These are phyloP conservation scores for Hepsetus odoe DNA, from an alignment of 2,113 vertebrate species.

Conservation along the genomic window DNA sequence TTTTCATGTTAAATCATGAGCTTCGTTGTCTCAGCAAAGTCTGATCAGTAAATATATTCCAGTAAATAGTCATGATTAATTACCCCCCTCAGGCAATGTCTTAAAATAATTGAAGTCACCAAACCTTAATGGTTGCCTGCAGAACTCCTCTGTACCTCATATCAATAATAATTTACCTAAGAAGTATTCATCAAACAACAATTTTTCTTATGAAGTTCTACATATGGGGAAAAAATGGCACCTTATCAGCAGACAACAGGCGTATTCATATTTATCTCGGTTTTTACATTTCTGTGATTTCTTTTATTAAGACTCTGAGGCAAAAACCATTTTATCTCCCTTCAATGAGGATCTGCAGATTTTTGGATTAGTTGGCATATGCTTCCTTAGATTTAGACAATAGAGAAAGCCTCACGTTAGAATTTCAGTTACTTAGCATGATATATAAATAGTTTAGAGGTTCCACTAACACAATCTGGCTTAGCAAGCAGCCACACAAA, in stretches of 20 bases:
- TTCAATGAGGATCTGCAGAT: background rate
- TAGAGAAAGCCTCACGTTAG: background rate
- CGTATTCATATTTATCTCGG: background rate
- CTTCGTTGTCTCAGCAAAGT: conserved; percentile 15
- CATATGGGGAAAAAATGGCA: background rate
- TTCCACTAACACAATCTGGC: too few relatives aligned
- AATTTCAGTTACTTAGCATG: background rate
- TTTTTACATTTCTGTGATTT: background rate
- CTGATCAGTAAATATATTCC: conserved; percentile 19
- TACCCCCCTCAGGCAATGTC: background rate
- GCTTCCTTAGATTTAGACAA: background rate
- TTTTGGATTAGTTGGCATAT: background rate
- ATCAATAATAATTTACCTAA: background rate
- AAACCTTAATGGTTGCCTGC: conserved; percentile 6
- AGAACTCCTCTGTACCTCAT: background rate
- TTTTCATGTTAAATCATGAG: conserved; percentile 27
- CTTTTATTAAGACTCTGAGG: background rate
- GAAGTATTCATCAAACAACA: background rate
- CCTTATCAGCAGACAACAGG: background rate
- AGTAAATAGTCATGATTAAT: background rate
- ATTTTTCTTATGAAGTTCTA: background rate
- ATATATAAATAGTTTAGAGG: background rate
- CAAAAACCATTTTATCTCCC: background rate
- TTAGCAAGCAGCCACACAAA: background rate
- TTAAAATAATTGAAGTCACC: background rate